Evolutionary conservation across 2,113 vertebrate species (phyloP).

Genomic region (Bagarius yarrelli): DNA sequence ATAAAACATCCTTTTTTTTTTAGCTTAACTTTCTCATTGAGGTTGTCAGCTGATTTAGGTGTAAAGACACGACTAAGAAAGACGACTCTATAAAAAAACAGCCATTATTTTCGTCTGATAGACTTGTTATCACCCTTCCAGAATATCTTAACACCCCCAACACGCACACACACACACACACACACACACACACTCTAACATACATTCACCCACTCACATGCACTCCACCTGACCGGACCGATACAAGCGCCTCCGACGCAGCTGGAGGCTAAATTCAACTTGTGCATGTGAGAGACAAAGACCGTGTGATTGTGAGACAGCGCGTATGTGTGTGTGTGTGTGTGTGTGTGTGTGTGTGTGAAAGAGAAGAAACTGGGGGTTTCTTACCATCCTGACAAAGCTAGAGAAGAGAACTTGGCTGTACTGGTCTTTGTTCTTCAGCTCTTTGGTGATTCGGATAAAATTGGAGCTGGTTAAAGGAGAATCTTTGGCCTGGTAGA

Average conservation of each 20-base stretch:
- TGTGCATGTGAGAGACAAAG: not conserved
- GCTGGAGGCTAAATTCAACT: not conserved
- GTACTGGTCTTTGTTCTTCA: slow-evolving; percentile 78
- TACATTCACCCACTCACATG: not conserved
- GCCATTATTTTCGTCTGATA: slow-evolving; percentile 10
- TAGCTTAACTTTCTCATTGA: not conserved
- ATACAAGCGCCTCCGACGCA: not conserved
- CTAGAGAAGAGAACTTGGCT: slow-evolving; percentile 80
- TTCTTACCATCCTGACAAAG: slow-evolving; percentile 84
- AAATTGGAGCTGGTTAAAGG: slow-evolving; percentile 74
- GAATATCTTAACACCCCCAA: not conserved
- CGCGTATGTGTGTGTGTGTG: not conserved
- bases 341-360: not conserved
- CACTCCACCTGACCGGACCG: not conserved
- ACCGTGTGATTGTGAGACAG: not conserved
- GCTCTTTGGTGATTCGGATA: slow-evolving; percentile 67
- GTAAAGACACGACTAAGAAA: not conserved
- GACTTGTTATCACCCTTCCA: not conserved
- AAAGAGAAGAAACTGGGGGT: not conserved
- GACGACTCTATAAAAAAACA: not conserved
- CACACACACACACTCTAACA: not conserved
- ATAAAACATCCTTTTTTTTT: not conserved
- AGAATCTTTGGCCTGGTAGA: slow-evolving; percentile 76
- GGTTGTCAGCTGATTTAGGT: not conserved
- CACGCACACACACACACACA: not conserved